These are phyloP conservation scores for Tiliacea aurago DNA, from an alignment of 2,888 invertebrate species.

Conservation along the genomic window DNA sequence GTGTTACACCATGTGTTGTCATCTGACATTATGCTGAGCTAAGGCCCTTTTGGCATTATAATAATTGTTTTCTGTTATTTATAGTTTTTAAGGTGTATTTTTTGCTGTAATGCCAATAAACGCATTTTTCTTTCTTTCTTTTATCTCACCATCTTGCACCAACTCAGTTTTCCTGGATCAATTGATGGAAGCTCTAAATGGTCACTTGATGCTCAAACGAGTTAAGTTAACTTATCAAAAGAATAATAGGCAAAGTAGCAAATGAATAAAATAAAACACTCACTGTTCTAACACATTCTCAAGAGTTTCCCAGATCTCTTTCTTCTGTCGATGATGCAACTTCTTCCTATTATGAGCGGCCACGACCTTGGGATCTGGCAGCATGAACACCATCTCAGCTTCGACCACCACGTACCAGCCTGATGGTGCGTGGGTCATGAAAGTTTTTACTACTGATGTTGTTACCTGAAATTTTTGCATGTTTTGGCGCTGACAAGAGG, in stretches of 20 bases:
- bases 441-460: slow-evolving; percentile 89
- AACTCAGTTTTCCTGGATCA: too few species aligned
- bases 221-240: neutral
- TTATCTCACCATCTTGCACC: too few species aligned
- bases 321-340: slow-evolving; percentile 85
- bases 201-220: neutral
- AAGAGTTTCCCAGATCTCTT: slow-evolving; percentile 88
- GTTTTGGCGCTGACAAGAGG: too few species aligned
- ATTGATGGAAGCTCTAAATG: neutral
- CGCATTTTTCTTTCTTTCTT: too few species aligned
- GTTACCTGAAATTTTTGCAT: slow-evolving; percentile 83
- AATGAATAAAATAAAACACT: slow-evolving; percentile 55
- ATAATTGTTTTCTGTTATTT: too few species aligned
- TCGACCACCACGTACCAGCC: slow-evolving; percentile 91
- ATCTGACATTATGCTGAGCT: too few species aligned
- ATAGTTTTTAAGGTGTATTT: too few species aligned
- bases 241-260: neutral
- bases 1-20: too few species aligned
- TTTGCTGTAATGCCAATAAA: too few species aligned
- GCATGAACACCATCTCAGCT: slow-evolving; percentile 90
- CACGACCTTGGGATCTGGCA: slow-evolving; percentile 86
- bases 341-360: slow-evolving; percentile 75
- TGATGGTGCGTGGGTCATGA: slow-evolving; percentile 89
- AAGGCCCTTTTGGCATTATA: too few species aligned
- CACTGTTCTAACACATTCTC: slow-evolving; percentile 84